These are phyloP conservation scores for Trachymyrmex cornetzi DNA, from an alignment of 1,140 invertebrate species.

Conservation along the genomic window DNA sequence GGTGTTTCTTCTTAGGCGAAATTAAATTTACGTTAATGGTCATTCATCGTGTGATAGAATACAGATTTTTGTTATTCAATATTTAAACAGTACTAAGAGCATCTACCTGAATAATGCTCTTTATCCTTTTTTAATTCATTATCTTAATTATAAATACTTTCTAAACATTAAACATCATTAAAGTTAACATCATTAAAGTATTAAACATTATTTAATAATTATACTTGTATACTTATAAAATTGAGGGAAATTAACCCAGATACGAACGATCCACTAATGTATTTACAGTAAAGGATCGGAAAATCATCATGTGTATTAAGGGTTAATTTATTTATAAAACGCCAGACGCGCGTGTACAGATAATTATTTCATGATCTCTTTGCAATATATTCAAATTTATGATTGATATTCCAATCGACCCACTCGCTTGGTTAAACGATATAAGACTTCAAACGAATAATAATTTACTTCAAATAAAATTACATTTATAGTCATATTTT, in stretches of 20 bases:
- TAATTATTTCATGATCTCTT: neutral
- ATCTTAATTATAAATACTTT: too few relatives aligned
- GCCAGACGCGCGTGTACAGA: neutral
- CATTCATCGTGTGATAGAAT: neutral
- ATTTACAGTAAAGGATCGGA: too few relatives aligned
- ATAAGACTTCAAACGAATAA: neutral
- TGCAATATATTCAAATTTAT: neutral
- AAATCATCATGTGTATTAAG: too few relatives aligned
- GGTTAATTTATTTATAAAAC: constrained; percentile 1
- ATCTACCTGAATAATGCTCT: too few relatives aligned
- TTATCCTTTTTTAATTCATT: too few relatives aligned
- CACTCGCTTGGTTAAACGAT: neutral
- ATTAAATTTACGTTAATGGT: neutral
- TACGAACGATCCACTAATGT: too few relatives aligned
- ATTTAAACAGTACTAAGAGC: neutral
- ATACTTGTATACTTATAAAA: too few relatives aligned
- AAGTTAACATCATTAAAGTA: too few relatives aligned
- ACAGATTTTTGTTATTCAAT: neutral
- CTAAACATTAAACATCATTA: too few relatives aligned
- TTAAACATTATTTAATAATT: too few relatives aligned
- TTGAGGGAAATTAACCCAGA: too few relatives aligned
- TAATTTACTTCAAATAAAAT: neutral
- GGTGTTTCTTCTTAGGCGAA: constrained; percentile 21
- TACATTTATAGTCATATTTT: neutral
- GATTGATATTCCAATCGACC: neutral